phyloP scores from a whole-genome alignment of 2,113 vertebrate species.

The Microtus richardsoni region DNA sequence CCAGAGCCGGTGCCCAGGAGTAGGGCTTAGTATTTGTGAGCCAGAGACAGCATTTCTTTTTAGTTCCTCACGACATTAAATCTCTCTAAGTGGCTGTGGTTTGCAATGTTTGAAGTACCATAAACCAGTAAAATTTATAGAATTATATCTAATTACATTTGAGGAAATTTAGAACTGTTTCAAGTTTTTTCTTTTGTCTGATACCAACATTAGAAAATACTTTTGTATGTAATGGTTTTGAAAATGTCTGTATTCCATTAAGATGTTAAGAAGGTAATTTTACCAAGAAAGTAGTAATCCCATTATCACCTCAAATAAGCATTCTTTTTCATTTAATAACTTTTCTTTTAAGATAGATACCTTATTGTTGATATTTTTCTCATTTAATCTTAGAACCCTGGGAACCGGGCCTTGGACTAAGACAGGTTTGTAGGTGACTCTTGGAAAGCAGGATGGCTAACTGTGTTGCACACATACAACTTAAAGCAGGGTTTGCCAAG shows the following conservation, averaged over 20 bases:
- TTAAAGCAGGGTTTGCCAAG: slow-evolving; percentile 20
- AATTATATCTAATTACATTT: not conserved
- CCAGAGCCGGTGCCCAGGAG: not conserved
- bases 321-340: not conserved
- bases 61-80: not conserved
- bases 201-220: slow-evolving; percentile 2
- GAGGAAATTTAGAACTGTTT: not conserved
- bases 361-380: not conserved
- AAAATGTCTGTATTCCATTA: not conserved
- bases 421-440: not conserved
- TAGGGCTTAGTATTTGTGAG: not conserved
- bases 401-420: not conserved
- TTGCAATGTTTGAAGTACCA: not conserved
- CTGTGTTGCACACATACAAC: not conserved
- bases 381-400: not conserved
- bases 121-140: not conserved
- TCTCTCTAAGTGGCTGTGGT: not conserved
- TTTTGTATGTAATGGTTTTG: not conserved
- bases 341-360: not conserved
- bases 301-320: not conserved
- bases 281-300: not conserved
- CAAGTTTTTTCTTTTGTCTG: slow-evolving; percentile 16
- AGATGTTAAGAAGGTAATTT: not conserved
- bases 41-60: not conserved
- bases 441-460: not conserved